phyloP scores from a whole-genome alignment of 1,140 invertebrate species.

The Pseudomyrmex gracilis region DNA sequence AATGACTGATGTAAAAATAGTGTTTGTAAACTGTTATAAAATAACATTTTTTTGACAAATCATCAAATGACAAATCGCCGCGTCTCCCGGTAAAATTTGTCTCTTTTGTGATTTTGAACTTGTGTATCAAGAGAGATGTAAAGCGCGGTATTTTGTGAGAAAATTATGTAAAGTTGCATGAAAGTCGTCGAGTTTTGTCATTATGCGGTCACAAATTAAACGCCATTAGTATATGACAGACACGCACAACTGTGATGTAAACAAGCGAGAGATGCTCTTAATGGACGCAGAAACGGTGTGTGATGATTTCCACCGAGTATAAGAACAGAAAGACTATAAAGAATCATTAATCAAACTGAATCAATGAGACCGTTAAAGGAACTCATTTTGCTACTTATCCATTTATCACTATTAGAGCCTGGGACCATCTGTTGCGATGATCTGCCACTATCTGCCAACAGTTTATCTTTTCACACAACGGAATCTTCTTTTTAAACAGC shows the following conservation, averaged over 20 bases:
- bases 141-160: not conserved
- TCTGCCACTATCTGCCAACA: conserved; percentile 63
- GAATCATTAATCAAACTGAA: conserved; percentile 81
- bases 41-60: not conserved
- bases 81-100: not conserved
- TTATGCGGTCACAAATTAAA: conserved; percentile 45
- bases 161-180: not conserved
- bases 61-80: not conserved
- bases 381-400: conserved; percentile 83
- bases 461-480: conserved; percentile 65
- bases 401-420: conserved; percentile 84
- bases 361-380: conserved; percentile 81
- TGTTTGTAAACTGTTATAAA: not conserved
- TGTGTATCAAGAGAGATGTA: conserved; percentile 4
- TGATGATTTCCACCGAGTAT: conserved; percentile 61
- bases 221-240: conserved; percentile 12
- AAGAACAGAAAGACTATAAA: conserved; percentile 77
- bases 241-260: conserved; percentile 36
- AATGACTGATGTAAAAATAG: not conserved
- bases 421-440: conserved; percentile 64
- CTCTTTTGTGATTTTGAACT: not conserved
- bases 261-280: conserved; percentile 36
- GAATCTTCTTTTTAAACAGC: conserved; percentile 36
- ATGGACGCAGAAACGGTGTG: not conserved
- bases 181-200: conserved; percentile 17